Conservation (phyloP, 2,113 vertebrate species). For the Corythornis cristatus region DNA sequence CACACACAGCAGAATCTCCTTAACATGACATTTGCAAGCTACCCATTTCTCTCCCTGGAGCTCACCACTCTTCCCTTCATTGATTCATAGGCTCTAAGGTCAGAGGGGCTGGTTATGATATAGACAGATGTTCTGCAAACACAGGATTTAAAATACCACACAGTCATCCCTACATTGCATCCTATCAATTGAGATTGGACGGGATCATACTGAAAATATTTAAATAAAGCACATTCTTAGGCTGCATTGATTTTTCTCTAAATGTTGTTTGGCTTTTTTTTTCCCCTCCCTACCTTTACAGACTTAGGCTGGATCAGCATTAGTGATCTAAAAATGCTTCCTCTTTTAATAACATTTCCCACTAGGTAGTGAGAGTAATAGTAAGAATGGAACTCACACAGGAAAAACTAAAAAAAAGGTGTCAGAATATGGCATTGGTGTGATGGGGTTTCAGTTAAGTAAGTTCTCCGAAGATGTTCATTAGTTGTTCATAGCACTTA, state of each 20-base stretch:
- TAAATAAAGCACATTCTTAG: not conserved
- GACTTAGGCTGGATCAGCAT: not conserved
- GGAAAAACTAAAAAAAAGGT: not conserved
- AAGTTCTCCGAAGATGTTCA: not conserved
- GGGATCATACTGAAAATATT: not conserved
- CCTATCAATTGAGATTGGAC: not conserved
- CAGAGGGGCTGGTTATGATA: not conserved
- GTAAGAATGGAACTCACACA: not conserved
- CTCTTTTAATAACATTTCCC: not conserved
- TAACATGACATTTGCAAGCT: not conserved
- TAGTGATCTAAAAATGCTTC: not conserved
- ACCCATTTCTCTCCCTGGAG: not conserved
- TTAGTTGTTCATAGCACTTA: not conserved
- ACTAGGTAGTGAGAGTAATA: not conserved
- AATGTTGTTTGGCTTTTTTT: not conserved
- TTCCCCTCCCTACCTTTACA: not conserved
- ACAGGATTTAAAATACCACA: not conserved
- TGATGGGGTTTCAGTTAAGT: not conserved
- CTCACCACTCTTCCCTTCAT: not conserved
- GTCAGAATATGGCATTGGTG: not conserved
- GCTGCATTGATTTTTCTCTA: not conserved
- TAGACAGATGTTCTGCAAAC: not conserved
- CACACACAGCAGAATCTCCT: slow-evolving; percentile 13
- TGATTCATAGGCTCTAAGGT: not conserved
- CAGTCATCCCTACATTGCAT: not conserved